These are phyloP conservation scores for Spodoptera litura DNA, from an alignment of 1,140 invertebrate species.

Conservation along the genomic window DNA sequence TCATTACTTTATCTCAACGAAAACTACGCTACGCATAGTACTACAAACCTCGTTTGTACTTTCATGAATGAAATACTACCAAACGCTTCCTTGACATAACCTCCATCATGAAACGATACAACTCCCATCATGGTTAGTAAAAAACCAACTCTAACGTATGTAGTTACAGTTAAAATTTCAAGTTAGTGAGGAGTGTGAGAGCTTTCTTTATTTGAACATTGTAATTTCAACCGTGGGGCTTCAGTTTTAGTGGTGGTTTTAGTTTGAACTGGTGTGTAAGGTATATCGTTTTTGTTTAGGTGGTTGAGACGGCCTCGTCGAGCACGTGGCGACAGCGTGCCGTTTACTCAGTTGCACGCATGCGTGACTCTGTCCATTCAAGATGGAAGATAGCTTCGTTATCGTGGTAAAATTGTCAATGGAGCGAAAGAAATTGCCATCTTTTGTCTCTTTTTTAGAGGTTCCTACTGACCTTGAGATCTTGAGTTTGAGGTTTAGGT, in stretches of 20 bases:
- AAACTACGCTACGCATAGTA: slow-evolving; percentile 36
- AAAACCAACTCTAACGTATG: background rate
- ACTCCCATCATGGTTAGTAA: background rate
- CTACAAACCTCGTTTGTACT: slow-evolving; percentile 27
- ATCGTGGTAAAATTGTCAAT: too few relatives aligned
- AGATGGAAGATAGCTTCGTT: too few relatives aligned
- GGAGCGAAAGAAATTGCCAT: too few relatives aligned
- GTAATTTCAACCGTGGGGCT: background rate
- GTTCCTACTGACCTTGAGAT: too few relatives aligned
- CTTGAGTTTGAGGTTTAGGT: too few relatives aligned
- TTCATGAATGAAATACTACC: slow-evolving; percentile 34
- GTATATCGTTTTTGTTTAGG: background rate
- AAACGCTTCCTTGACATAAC: slow-evolving; percentile 13
- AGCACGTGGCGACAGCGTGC: slow-evolving; percentile 24
- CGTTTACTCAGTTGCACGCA: background rate
- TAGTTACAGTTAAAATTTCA: background rate
- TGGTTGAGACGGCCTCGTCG: slow-evolving; percentile 1
- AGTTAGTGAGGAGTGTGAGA: background rate
- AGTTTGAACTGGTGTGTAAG: background rate
- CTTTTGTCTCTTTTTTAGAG: too few relatives aligned
- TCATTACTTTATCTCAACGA: slow-evolving; percentile 31
- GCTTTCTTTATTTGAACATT: background rate
- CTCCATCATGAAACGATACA: background rate
- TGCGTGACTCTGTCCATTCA: slow-evolving; percentile 11
- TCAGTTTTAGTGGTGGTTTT: background rate